These are phyloP conservation scores for Apostichopus japonicus DNA, from an alignment of 35 echinoderm and acorn worm genomes.

Conservation along the genomic window DNA sequence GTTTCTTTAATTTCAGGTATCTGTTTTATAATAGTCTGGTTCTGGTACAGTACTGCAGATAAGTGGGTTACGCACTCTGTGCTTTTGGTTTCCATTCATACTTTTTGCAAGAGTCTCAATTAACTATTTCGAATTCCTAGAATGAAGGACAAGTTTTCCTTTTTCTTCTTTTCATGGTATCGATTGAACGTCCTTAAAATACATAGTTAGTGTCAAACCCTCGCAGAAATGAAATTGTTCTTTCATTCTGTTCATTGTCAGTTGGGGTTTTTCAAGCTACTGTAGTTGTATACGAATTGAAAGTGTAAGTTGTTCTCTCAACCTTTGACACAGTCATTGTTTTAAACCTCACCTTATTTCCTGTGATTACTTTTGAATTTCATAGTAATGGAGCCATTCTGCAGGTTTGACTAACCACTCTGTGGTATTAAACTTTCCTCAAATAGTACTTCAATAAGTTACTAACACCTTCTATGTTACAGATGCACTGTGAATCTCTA, in stretches of 20 bases:
- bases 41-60: no score
- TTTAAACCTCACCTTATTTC: background rate
- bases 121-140: background rate
- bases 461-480: no score
- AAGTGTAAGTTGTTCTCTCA: background rate
- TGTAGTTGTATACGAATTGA: background rate
- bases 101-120: background rate
- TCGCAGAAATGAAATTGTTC: background rate
- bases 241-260: background rate
- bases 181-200: background rate
- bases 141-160: background rate
- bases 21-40: no score
- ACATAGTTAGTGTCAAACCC: background rate
- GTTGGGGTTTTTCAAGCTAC: no score
- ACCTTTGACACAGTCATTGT: background rate
- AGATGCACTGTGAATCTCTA: no score
- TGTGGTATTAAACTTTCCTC: no score
- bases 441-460: no score
- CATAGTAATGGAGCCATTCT: background rate
- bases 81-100: background rate
- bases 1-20: no score
- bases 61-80: background rate
- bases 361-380: background rate
- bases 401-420: background rate
- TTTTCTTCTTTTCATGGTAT: conserved; percentile 6